phyloP scores from a whole-genome alignment of 2,888 invertebrate species.

The Metalampra italica region DNA sequence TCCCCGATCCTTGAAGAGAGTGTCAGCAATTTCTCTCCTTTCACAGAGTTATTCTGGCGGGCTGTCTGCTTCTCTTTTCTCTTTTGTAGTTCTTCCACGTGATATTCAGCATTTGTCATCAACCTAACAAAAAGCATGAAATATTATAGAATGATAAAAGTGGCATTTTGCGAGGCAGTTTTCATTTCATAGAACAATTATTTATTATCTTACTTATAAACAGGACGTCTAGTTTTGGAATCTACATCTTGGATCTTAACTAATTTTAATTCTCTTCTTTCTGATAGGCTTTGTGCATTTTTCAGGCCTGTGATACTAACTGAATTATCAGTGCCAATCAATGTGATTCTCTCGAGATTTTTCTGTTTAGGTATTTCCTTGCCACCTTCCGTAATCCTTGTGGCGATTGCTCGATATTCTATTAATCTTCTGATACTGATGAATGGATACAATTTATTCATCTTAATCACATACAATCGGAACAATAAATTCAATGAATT shows the following conservation, averaged over 20 bases:
- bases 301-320: slow-evolving; percentile 81
- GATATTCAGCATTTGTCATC: slow-evolving; percentile 82
- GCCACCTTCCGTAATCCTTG: slow-evolving; percentile 55
- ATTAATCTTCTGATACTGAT: slow-evolving; percentile 34
- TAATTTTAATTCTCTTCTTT: slow-evolving; percentile 82
- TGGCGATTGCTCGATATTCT: slow-evolving; percentile 40
- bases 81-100: slow-evolving; percentile 78
- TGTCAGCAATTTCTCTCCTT: slow-evolving; percentile 81
- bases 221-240: slow-evolving; percentile 81
- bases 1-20: slow-evolving; percentile 80
- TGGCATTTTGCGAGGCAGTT: too few relatives aligned
- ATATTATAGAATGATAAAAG: not conserved
- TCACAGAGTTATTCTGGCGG: slow-evolving; percentile 57
- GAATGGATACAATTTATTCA: slow-evolving; percentile 47
- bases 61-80: slow-evolving; percentile 68
- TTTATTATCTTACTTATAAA: slow-evolving; percentile 83
- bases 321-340: slow-evolving; percentile 78
- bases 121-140: slow-evolving; percentile 56
- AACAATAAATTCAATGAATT: too few relatives aligned
- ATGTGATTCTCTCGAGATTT: slow-evolving; percentile 78
- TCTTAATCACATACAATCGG: slow-evolving; percentile 13
- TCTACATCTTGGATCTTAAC: slow-evolving; percentile 83
- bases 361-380: slow-evolving; percentile 67
- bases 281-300: slow-evolving; percentile 84
- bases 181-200: too few relatives aligned